Conservation (phyloP, 2,113 vertebrate genomes). For the Myanophis thanlyinensis region DNA sequence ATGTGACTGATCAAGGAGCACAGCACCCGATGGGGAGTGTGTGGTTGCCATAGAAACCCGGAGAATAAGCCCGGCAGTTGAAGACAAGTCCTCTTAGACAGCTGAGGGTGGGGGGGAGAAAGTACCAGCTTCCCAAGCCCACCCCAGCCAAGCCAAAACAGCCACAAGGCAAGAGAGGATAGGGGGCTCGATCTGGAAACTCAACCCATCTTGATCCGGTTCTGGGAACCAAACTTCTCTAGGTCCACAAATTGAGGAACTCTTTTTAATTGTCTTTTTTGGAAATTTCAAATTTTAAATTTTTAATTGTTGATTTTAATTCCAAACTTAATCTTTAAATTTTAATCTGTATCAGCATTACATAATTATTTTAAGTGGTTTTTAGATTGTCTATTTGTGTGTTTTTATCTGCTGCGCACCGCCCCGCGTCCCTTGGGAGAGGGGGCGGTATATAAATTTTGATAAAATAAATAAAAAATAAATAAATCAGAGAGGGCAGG, state of each 20-base stretch:
- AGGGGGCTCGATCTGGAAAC: not conserved
- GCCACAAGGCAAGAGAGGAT: not conserved
- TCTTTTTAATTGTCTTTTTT: too few species aligned
- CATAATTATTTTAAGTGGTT: too few species aligned
- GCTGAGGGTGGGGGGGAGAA: not conserved
- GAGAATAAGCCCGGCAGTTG: constrained; percentile 6
- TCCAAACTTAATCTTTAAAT: too few species aligned
- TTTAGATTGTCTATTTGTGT: too few species aligned
- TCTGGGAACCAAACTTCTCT: not conserved
- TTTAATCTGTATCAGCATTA: too few species aligned
- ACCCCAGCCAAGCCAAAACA: not conserved
- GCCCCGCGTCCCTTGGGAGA: too few species aligned
- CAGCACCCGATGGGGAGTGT: constrained; percentile 33
- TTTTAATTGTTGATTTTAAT: too few species aligned
- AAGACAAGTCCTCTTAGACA: not conserved
- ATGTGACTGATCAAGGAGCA: constrained; percentile 31
- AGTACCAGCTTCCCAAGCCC: not conserved
- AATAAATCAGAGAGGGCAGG: not conserved
- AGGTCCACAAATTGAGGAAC: not conserved
- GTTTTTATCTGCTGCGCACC: too few species aligned
- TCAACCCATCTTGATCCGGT: not conserved
- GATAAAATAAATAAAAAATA: too few species aligned
- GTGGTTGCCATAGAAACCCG: constrained; percentile 43
- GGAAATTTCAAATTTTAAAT: too few species aligned
- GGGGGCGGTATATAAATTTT: too few species aligned